These are phyloP conservation scores for Cynodonichthys magdalenae DNA, from an alignment of 2,797 vertebrate species.

Conservation along the genomic window DNA sequence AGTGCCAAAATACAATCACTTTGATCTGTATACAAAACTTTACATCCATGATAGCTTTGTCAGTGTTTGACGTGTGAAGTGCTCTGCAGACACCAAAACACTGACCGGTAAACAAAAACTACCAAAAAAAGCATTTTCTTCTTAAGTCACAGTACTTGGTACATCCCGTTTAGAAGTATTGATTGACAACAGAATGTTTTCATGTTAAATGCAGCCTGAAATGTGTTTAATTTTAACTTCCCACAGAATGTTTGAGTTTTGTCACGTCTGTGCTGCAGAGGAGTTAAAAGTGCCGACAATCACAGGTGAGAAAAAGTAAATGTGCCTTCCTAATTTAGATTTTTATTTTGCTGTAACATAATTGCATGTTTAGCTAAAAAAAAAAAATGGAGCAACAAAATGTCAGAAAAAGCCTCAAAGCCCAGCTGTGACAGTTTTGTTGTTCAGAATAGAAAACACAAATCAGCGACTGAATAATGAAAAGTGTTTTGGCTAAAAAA, in stretches of 20 bases:
- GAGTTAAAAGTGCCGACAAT: slow-evolving; percentile 25
- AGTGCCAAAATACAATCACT: slow-evolving; percentile 37
- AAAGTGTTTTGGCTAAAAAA: slow-evolving; percentile 30
- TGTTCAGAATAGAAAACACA: slow-evolving; percentile 34
- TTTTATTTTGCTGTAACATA: slow-evolving; percentile 5
- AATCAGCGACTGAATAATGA: slow-evolving; percentile 23
- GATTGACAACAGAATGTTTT: slow-evolving; percentile 18
- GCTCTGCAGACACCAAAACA: slow-evolving; percentile 15
- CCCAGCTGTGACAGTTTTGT: slow-evolving; percentile 25
- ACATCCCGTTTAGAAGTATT: slow-evolving; percentile 10
- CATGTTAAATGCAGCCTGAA: not conserved
- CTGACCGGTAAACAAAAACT: not conserved
- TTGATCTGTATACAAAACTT: slow-evolving; percentile 34
- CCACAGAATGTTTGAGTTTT: slow-evolving; percentile 25
- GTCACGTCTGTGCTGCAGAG: slow-evolving; percentile 5
- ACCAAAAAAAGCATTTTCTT: not conserved
- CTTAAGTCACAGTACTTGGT: slow-evolving; percentile 39
- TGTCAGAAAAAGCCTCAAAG: slow-evolving; percentile 29
- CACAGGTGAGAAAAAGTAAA: slow-evolving; percentile 12
- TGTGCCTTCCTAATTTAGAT: slow-evolving; percentile 7
- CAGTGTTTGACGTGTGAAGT: slow-evolving; percentile 25
- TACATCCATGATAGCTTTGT: slow-evolving; percentile 31
- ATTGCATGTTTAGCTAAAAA: not conserved
- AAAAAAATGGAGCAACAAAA: not conserved
- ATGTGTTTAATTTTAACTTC: slow-evolving; percentile 2